A percentile compares a stretch with the other conserved stretches of the same genome.
These are phyloP conservation scores for Heliocidaris erythrogramma DNA, from an alignment of 35 echinoderm and acorn worm species.

Conservation along the genomic window DNA sequence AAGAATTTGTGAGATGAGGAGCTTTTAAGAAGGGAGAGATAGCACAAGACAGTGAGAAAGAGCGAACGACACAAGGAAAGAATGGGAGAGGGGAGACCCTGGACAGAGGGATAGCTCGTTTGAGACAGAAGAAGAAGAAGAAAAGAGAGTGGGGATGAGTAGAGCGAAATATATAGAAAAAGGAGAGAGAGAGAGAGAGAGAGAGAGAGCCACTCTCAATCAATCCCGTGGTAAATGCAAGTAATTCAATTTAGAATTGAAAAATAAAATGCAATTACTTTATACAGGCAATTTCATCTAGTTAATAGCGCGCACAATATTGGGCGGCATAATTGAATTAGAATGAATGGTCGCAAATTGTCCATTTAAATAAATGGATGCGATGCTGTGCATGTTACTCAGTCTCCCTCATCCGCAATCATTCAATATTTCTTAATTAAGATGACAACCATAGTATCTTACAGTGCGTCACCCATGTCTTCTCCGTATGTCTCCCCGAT, in stretches of 20 bases:
- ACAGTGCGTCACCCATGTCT: neutral
- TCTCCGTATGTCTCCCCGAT: neutral
- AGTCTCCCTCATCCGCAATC: conserved; percentile 40
- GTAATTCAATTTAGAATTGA: conserved; percentile 51
- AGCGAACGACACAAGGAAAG: neutral
- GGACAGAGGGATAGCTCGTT: neutral
- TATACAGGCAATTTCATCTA: conserved; percentile 51
- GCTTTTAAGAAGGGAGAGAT: neutral
- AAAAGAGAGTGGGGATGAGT: neutral
- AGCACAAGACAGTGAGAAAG: neutral
- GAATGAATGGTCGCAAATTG: conserved; percentile 46
- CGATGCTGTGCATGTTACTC: neutral
- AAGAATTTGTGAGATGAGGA: neutral
- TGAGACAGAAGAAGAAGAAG: neutral
- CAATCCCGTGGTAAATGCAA: conserved; percentile 28
- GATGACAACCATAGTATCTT: conserved; percentile 34
- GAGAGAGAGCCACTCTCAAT: conserved; percentile 22
- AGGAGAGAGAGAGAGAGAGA: neutral
- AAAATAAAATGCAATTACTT: conserved; percentile 54
- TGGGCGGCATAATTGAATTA: conserved; percentile 41
- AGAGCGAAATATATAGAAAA: neutral
- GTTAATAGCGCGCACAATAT: conserved; percentile 51
- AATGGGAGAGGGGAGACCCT: neutral
- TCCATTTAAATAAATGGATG: conserved; percentile 51
- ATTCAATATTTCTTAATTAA: conserved; percentile 52